Percentiles rank a stretch among this genome's conserved stretches.
These are phyloP conservation scores for Benthochromis sp. DNA, from an alignment of 2,113 vertebrate genomes.

Conservation along the genomic window DNA sequence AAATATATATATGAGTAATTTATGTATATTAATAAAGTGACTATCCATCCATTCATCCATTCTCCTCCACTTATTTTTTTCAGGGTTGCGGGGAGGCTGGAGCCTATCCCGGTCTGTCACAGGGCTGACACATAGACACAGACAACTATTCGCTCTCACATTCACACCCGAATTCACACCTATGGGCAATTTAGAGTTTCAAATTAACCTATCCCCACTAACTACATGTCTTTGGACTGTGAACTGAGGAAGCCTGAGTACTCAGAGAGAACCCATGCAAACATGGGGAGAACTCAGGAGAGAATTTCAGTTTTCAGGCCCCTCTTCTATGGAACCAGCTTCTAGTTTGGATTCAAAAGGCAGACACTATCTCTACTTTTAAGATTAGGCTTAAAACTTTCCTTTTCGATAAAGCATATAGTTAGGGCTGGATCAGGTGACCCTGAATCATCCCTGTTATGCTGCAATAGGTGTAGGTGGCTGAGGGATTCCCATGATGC, in stretches of 20 bases:
- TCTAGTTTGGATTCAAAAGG: not conserved
- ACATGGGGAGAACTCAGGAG: no score
- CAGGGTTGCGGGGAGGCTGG: not conserved
- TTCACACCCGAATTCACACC: accelerated
- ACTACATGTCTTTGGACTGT: no score
- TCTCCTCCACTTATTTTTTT: not conserved
- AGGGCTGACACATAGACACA: not conserved
- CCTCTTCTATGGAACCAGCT: not conserved
- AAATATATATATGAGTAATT: not conserved
- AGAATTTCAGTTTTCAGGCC: not conserved
- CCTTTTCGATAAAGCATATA: not conserved
- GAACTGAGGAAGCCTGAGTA: no score
- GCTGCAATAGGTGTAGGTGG: no score
- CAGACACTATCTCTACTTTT: no score
- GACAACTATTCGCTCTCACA: not conserved
- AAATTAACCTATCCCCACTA: no score
- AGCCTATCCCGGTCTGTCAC: not conserved
- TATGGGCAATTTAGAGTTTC: no score
- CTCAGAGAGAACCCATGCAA: no score
- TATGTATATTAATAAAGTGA: not conserved
- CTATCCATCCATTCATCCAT: not conserved
- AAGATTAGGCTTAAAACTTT: not conserved
- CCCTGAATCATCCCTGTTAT: not conserved
- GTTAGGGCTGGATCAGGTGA: not conserved
- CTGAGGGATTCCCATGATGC: no score